phyloP scores from a whole-genome alignment of 1,140 invertebrate genomes.

The Heterodera schachtii region DNA sequence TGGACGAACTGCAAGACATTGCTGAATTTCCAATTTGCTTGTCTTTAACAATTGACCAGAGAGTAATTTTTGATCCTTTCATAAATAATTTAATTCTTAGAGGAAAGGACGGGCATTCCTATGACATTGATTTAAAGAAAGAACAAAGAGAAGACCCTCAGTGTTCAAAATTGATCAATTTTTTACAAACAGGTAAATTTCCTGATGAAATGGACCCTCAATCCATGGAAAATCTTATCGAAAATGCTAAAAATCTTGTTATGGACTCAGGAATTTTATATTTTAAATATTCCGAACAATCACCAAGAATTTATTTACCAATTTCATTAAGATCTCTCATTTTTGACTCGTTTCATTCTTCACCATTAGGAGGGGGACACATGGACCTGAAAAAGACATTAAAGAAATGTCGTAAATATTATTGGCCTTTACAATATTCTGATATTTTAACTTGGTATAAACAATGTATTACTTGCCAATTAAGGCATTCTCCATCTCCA shows the following conservation, averaged over 20 bases:
- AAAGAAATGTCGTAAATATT: slow-evolving; percentile 16
- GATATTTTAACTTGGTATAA: slow-evolving; percentile 14
- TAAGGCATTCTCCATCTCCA: slow-evolving; percentile 19
- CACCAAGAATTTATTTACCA: slow-evolving; percentile 22
- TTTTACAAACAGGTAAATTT: neutral
- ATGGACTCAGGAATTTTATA: slow-evolving; percentile 31
- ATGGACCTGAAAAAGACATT: slow-evolving; percentile 23
- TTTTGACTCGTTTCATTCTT: slow-evolving; percentile 1
- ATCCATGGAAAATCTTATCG: slow-evolving; percentile 5
- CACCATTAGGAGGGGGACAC: slow-evolving; percentile 32
- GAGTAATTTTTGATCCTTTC: neutral
- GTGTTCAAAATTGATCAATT: neutral
- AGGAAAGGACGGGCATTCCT: neutral
- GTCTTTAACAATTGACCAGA: neutral
- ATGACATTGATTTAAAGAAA: neutral
- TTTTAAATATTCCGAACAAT: slow-evolving; percentile 31
- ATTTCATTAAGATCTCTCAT: slow-evolving; percentile 20
- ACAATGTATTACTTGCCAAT: slow-evolving; percentile 24
- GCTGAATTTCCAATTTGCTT: neutral
- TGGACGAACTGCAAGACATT: neutral
- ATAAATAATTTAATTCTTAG: neutral
- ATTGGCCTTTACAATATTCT: slow-evolving; percentile 3
- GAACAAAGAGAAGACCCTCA: neutral
- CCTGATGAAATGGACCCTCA: slow-evolving; percentile 22
- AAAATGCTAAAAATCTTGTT: slow-evolving; percentile 6